Conservation (phyloP, 2,888 invertebrate species). For the Lasioglossum calceatum region DNA sequence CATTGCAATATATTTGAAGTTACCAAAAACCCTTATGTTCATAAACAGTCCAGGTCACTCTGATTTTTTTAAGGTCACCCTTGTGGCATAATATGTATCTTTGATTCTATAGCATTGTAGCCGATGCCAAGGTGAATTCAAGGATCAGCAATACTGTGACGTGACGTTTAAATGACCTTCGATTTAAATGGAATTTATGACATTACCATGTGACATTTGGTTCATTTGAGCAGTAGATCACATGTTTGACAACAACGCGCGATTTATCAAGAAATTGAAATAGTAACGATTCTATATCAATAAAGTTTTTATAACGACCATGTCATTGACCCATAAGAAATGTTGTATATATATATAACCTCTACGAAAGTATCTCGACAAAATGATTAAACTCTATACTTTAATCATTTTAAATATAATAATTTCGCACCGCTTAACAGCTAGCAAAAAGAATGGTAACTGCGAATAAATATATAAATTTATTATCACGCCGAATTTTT, state of each 20-base stretch:
- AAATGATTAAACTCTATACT: not conserved
- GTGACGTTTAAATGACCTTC: not conserved
- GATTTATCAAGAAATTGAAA: not conserved
- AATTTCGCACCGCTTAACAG: not conserved
- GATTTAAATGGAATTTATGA: not conserved
- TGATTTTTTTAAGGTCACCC: not conserved
- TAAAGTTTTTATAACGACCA: not conserved
- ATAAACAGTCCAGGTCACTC: not conserved
- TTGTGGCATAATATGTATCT: too few relatives aligned
- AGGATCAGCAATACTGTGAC: not conserved
- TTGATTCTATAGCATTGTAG: not conserved
- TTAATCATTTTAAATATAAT: slow-evolving; percentile 9
- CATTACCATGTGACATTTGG: not conserved
- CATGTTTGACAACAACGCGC: not conserved
- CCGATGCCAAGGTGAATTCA: not conserved
- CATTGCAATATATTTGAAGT: not conserved
- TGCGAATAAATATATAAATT: not conserved
- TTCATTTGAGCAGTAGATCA: not conserved
- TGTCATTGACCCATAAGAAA: not conserved
- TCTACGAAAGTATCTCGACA: not conserved
- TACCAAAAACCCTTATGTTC: not conserved
- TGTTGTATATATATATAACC: not conserved
- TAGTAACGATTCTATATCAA: not conserved
- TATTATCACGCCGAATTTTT: not conserved
- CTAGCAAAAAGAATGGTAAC: slow-evolving; percentile 24